Base-by-base conservation (phyloP, 2,797 vertebrate species). In the Trachops cirrhosus region DNA sequence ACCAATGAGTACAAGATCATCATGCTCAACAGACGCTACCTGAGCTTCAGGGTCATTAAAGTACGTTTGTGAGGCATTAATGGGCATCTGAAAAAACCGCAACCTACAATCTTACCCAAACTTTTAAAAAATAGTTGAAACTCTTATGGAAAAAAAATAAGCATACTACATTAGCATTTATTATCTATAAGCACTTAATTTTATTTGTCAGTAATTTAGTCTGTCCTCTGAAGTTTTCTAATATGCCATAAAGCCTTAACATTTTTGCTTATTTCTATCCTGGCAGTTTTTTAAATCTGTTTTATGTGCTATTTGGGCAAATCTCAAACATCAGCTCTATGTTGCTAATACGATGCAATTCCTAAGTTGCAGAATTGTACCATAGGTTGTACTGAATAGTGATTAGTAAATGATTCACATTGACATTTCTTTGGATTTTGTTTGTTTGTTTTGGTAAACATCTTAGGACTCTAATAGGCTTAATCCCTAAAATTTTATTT, bases 1-100 rank as follows among this genome's bases (percentile, higher is more conserved):
- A 99, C 99, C 94, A 99, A 99, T 18, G 99, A 99, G 90, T 99
- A 99, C 94, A 99, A 99, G 97, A 99, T 99, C 97, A 99, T 99
- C 88, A 99, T 99, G 99, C 99, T 99, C 91, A 99, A 99, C 97
- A 99, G 99, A 18, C 99, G 99, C 15, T 99, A 99, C 98, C 99
- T 99, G 96, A 99, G 99, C 97, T 99, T 99, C 97, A 99, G 99
- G 19, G 99, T 99, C 95, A 99, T 99, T 97, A 99, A 99, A 99
- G 99, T 99, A 96, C 95, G 96, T 44, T 44, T 91, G 8, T 15
- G 15, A 24, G 4, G 0, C 0, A 29, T 22, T 67, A 1, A 10
- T 24, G 59, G 67, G 29, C 16, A 9, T 54, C 78, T 39, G 32
- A 24, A 54, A 67, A 50, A 57, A 44, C 5, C 8, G 6, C 26